Evolutionary conservation across 2,797 vertebrate genomes (phyloP).

Genomic region (Delichon dasypus): DNA sequence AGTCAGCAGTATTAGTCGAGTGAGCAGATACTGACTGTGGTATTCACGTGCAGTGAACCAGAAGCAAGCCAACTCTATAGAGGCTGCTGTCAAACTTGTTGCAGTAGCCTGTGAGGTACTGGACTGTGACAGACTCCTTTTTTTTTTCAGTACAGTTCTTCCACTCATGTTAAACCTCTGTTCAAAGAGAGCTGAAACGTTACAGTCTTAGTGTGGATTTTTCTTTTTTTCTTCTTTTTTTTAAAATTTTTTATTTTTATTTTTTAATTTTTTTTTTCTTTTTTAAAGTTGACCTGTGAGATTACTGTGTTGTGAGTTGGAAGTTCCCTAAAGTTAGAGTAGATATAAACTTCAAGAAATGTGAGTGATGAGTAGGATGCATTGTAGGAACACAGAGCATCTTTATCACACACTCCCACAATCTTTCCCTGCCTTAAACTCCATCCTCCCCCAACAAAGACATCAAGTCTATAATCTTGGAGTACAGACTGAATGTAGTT

Average conservation of each 20-base stretch:
- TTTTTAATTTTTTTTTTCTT: neutral
- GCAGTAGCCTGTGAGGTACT: slow-evolving; percentile 72
- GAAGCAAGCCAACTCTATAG: slow-evolving; percentile 76
- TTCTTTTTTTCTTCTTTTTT: neutral
- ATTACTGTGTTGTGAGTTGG: slow-evolving; percentile 9
- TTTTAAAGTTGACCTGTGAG: neutral
- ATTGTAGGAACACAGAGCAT: neutral
- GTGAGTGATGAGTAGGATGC: neutral
- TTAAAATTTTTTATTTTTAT: neutral
- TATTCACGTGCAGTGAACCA: slow-evolving; percentile 79
- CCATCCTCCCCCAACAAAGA: neutral
- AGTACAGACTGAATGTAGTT: neutral
- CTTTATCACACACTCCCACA: neutral
- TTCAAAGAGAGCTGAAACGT: slow-evolving; percentile 70
- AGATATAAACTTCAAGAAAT: neutral
- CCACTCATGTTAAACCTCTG: slow-evolving; percentile 71
- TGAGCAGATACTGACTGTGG: slow-evolving; percentile 77
- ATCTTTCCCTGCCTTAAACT: neutral
- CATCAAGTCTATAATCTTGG: neutral
- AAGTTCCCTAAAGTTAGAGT: neutral
- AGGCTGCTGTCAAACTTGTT: slow-evolving; percentile 80
- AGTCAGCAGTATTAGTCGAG: slow-evolving; percentile 75
- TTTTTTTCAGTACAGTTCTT: slow-evolving; percentile 70
- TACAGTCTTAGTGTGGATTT: slow-evolving; percentile 35
- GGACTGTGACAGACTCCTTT: slow-evolving; percentile 76